Conservation (phyloP, 2,888 invertebrate genomes). For the Torymus tubicola region DNA sequence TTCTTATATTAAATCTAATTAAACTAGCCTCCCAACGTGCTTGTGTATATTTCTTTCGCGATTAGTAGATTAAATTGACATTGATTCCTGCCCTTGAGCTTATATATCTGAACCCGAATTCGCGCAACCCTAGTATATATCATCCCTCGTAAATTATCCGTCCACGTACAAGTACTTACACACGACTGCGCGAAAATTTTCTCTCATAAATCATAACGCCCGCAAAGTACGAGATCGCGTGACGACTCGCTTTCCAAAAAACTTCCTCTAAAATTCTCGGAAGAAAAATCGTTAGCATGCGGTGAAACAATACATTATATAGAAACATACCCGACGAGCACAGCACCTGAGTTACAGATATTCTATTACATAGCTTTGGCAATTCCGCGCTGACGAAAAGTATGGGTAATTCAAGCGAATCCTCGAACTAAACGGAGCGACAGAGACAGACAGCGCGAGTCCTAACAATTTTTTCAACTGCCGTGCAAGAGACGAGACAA, state of each 20-base stretch:
- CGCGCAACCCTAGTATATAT: too few species aligned
- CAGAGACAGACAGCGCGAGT: too few species aligned
- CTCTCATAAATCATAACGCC: neutral
- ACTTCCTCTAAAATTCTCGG: neutral
- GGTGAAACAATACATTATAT: neutral
- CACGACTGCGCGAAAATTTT: too few species aligned
- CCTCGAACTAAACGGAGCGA: neutral
- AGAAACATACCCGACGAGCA: neutral
- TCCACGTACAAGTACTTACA: too few species aligned
- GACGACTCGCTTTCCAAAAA: too few species aligned
- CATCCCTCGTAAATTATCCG: too few species aligned
- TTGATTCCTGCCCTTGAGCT: neutral
- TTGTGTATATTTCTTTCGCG: too few species aligned
- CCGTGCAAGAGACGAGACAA: too few species aligned
- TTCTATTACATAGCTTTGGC: slow-evolving; percentile 21
- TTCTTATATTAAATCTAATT: too few species aligned
- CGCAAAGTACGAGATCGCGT: neutral
- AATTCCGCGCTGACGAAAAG: neutral
- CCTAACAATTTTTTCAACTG: too few species aligned
- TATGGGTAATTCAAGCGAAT: neutral
- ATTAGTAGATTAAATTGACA: neutral
- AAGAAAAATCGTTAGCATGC: neutral
- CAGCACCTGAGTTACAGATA: slow-evolving; percentile 21
- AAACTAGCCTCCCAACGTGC: too few species aligned
- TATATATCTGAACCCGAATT: slow-evolving; percentile 22